Conservation (phyloP, 2,888 invertebrate genomes). For the Portevinia maculata region DNA sequence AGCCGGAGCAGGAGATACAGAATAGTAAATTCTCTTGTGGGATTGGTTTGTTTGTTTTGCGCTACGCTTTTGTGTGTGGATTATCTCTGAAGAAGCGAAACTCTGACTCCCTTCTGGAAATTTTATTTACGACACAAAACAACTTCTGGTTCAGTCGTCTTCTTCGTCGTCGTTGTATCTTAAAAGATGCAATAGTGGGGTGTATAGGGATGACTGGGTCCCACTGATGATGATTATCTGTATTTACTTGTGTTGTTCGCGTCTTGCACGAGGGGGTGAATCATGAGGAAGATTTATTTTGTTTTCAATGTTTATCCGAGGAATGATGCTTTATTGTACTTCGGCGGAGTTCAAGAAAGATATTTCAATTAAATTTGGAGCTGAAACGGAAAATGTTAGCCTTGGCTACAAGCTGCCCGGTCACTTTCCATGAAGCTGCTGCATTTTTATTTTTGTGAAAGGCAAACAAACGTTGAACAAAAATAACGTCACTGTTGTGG, state of each 20-base stretch:
- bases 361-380: slow-evolving; percentile 67
- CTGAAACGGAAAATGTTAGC: slow-evolving; percentile 1
- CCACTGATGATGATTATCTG: slow-evolving; percentile 71
- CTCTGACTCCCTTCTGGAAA: slow-evolving; percentile 48
- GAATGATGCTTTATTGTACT: slow-evolving; percentile 69
- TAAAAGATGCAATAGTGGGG: slow-evolving; percentile 32
- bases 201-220: slow-evolving; percentile 29
- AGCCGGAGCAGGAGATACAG: neutral
- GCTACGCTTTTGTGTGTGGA: slow-evolving; percentile 62
- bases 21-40: slow-evolving; percentile 8
- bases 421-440: slow-evolving; percentile 26
- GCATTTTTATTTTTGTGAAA: slow-evolving; percentile 2
- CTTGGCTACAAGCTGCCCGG: slow-evolving; percentile 31
- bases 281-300: slow-evolving; percentile 68
- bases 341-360: slow-evolving; percentile 14
- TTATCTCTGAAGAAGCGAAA: slow-evolving; percentile 50
- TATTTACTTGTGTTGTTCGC: slow-evolving; percentile 54
- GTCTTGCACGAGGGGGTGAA: neutral
- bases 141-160: slow-evolving; percentile 33
- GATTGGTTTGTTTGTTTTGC: slow-evolving; percentile 58
- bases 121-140: slow-evolving; percentile 68
- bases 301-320: slow-evolving; percentile 67
- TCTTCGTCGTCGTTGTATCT: slow-evolving; percentile 11
- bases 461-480: slow-evolving; percentile 16
- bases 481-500: slow-evolving; percentile 39